Base-by-base conservation (phyloP, 2,888 invertebrate species). In the Psococerastis gibbosa region DNA sequence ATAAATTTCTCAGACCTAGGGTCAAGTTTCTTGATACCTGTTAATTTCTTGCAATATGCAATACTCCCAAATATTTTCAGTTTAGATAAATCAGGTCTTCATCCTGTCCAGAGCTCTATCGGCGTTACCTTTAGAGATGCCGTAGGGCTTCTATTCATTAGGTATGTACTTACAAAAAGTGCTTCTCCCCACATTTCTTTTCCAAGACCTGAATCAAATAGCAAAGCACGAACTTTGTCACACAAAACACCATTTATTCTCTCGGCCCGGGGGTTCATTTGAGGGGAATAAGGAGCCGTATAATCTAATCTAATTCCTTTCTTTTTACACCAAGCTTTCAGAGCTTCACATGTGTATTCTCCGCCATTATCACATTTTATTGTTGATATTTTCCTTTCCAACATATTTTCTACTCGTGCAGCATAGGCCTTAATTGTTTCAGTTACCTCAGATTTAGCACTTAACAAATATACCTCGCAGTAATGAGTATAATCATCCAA, bases 141-240 rank as follows among this genome's bases (percentile, higher is more conserved):
- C 11, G 48, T 49, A 16, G 53, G 49, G 41, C 45, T 46, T 54
- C 56, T 49, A 41, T 58, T 56, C 17, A 49, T 8, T 11, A 56
- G 35, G 45, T 54, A 56, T 20, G 51, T 43, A 34, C 54, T 49
- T 23, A 47, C 47, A 9, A 44, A 32, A 3, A 51, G 43, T 22
- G 58, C 59, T 48, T 59, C 55, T 41, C 53, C 54, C 55, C 55
- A 56, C 47, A 56, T 45, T 20, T 50, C 34, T 48, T 54, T 54
- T 11, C 32, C 5, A n/a, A 52, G 3, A 16, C 45, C 35, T 2
- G 51, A 48, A 20, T 57, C 53, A 43, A 50, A 49, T 13, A 58
- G 32, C 46, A 55, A 41, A 22, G 48, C 46, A 42, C 52, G 45
- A 15, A 49, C 45, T 45, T 51, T 53, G 31, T 53, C 50, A 35